Conservation (phyloP, 2,797 vertebrate genomes). For the Aselliscus stoliczkanus region DNA sequence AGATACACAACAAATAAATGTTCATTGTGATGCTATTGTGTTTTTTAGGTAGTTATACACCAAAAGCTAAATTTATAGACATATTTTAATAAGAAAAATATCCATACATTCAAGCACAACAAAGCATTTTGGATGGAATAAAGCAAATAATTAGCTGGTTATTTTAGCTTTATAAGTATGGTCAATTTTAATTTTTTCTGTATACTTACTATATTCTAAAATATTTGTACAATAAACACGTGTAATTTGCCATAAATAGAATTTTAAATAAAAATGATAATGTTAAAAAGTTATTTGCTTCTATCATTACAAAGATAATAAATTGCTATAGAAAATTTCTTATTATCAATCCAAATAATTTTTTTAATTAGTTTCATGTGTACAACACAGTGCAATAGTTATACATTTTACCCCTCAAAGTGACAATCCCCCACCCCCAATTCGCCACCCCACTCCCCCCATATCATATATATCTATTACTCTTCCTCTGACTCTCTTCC, state of each 20-base stretch:
- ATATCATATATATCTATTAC: too few species aligned
- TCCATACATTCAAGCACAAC: not conserved
- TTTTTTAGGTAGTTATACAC: not conserved
- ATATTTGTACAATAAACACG: not conserved
- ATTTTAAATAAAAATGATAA: not conserved
- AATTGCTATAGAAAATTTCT: not conserved
- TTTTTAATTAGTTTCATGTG: too few species aligned
- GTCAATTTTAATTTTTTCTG: not conserved
- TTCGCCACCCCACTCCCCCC: too few species aligned
- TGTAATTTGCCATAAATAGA: not conserved
- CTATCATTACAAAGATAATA: not conserved
- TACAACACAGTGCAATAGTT: too few species aligned
- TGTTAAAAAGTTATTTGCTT: not conserved
- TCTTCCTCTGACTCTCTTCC: too few species aligned
- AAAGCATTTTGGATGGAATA: not conserved
- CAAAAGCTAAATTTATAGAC: not conserved
- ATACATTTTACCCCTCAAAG: too few species aligned
- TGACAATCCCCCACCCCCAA: too few species aligned
- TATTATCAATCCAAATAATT: not conserved
- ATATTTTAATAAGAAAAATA: not conserved
- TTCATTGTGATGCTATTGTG: not conserved
- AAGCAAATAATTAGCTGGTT: not conserved
- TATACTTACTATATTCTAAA: not conserved
- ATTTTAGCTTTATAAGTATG: not conserved
- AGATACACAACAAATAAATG: not conserved